A percentile compares a stretch with the other conserved stretches of the same genome.
Evolutionary conservation across 30 jellyfish, hydroid and myxozoan species (phyloP).

Genomic region (Hydra vulgaris): DNA sequence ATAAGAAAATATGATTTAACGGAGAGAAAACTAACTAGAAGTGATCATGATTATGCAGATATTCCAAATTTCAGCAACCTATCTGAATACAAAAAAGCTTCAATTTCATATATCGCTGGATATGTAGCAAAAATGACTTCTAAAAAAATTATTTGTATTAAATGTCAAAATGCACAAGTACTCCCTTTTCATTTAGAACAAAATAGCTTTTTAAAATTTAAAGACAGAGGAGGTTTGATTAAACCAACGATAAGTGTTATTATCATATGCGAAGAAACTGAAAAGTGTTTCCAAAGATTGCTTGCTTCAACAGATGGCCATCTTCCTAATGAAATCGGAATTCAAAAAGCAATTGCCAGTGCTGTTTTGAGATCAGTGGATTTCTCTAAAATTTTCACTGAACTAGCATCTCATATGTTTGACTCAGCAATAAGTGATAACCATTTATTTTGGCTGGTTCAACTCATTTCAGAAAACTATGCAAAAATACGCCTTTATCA

Average conservation of each 20-base stretch:
- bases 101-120: slow-evolving; percentile 49
- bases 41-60: slow-evolving; percentile 39
- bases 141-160: not conserved
- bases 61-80: slow-evolving; percentile 23
- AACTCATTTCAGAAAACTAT: slow-evolving; percentile 31
- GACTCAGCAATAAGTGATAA: slow-evolving; percentile 27
- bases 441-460: slow-evolving; percentile 29
- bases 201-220: slow-evolving; percentile 17
- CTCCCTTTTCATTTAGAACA: not conserved
- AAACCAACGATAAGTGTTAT: slow-evolving; percentile 42
- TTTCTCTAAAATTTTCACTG: not conserved
- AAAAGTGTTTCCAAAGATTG: slow-evolving; percentile 34
- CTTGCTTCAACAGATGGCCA: slow-evolving; percentile 33
- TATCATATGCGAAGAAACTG: slow-evolving; percentile 40
- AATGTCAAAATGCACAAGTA: slow-evolving; percentile 4
- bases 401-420: not conserved
- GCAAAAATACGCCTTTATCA: slow-evolving; percentile 42
- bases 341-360: slow-evolving; percentile 26
- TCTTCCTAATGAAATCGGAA: slow-evolving; percentile 37
- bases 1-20: slow-evolving; percentile 30
- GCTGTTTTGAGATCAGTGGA: slow-evolving; percentile 24
- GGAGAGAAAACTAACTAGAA: slow-evolving; percentile 8
- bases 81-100: slow-evolving; percentile 36
- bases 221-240: slow-evolving; percentile 56
- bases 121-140: slow-evolving; percentile 28